These are phyloP conservation scores for Craseonycteris thonglongyai DNA, from an alignment of 2,113 vertebrate genomes.

Conservation along the genomic window DNA sequence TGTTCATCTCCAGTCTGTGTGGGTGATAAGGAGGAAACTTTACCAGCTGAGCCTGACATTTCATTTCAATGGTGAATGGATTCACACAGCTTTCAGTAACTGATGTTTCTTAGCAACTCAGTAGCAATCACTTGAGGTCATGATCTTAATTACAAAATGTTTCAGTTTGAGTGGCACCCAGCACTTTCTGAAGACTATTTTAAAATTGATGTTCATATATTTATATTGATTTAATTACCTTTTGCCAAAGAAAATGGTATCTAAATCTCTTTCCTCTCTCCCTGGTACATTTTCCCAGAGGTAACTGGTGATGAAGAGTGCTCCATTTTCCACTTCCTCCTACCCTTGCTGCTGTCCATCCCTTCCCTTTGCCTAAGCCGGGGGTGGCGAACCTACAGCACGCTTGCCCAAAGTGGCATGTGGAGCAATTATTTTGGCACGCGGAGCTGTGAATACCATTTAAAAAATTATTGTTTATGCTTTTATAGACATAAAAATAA, in stretches of 20 bases:
- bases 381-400: no score
- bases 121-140: conserved; percentile 27
- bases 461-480: no score
- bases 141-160: conserved; percentile 36
- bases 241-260: conserved; percentile 1
- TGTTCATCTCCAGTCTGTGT: background rate
- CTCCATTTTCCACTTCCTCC: background rate
- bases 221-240: conserved; percentile 18
- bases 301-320: background rate
- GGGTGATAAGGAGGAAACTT: background rate
- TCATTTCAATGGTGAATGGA: background rate
- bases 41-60: background rate
- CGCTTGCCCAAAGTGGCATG: no score
- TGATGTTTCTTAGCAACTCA: conserved; percentile 15
- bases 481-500: no score
- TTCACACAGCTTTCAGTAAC: background rate
- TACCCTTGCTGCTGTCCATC: background rate
- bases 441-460: no score
- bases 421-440: no score
- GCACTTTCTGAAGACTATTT: conserved; percentile 25
- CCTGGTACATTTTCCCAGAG: background rate
- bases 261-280: background rate
- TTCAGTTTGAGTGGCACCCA: background rate
- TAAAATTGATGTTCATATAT: conserved; percentile 28
- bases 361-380: background rate